A percentile compares a stretch with the other conserved stretches of the same genome.
Conservation (phyloP, 2,113 vertebrate species). For the Vireo altiloquus region DNA sequence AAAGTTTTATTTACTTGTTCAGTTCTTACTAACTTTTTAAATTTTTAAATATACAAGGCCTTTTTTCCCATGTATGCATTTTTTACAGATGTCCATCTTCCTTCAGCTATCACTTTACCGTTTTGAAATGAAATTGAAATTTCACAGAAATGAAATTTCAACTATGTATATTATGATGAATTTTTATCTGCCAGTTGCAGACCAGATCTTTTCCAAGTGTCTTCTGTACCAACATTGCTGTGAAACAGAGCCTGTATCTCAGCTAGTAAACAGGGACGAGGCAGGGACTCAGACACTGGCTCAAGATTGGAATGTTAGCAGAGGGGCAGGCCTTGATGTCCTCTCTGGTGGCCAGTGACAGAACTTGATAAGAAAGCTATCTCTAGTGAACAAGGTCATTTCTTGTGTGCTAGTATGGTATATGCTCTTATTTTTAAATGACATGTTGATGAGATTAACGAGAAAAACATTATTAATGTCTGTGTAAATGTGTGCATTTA, state of each 20-base stretch:
- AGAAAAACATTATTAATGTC: background rate
- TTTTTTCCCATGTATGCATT: background rate
- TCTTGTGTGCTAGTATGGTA: background rate
- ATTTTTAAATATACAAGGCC: background rate
- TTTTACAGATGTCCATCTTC: background rate
- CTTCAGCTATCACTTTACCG: background rate
- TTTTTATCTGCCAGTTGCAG: background rate
- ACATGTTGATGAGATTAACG: background rate
- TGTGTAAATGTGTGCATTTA: background rate
- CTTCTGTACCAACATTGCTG: background rate
- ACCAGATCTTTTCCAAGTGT: background rate
- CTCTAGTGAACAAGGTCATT: background rate
- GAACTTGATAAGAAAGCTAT: background rate
- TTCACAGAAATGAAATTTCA: background rate
- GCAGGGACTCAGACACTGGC: background rate
- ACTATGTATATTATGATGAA: background rate
- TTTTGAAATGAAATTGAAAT: too few species aligned
- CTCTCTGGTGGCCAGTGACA: background rate
- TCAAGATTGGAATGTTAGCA: background rate
- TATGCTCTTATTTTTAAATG: background rate
- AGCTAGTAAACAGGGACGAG: background rate
- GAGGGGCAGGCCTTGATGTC: background rate
- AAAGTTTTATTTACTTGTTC: background rate
- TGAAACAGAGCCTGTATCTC: background rate
- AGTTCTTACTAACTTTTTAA: background rate